Conservation (phyloP, 1,140 invertebrate genomes). For the Caenorhabditis elegans region DNA sequence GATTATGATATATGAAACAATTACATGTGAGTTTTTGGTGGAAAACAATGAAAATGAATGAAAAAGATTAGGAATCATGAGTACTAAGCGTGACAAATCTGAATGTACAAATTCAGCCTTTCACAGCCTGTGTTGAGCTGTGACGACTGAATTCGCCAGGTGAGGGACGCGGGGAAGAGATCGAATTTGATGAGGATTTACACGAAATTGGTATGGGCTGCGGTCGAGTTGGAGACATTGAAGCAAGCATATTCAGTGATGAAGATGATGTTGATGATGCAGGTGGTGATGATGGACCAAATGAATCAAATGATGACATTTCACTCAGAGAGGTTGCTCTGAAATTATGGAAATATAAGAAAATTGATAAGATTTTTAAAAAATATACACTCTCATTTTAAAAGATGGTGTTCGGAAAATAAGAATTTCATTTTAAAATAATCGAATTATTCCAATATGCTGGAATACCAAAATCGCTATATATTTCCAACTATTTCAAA, state of each 20-base stretch:
- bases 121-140: background rate
- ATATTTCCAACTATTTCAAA: too few species aligned
- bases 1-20: conserved; percentile 2
- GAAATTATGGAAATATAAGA: background rate
- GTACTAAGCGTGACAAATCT: background rate
- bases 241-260: conserved; percentile 2
- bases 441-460: too few species aligned
- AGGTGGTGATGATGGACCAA: background rate
- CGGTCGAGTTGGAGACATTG: background rate
- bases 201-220: background rate
- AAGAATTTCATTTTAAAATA: too few species aligned
- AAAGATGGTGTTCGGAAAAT: too few species aligned
- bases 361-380: too few species aligned
- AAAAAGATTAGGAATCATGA: background rate
- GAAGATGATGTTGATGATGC: background rate
- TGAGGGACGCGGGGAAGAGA: conserved; percentile 8
- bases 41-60: background rate
- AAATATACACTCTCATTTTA: too few species aligned
- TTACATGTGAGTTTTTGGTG: background rate
- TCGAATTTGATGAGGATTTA: conserved; percentile 11
- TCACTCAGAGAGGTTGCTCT: background rate
- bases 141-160: conserved; percentile 11
- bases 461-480: too few species aligned
- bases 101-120: background rate
- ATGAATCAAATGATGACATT: background rate